Evolutionary conservation across 2,797 vertebrate genomes (phyloP), one percentile per base, ranked within the genome.

Genomic region (Gallirallus australis): DNA sequence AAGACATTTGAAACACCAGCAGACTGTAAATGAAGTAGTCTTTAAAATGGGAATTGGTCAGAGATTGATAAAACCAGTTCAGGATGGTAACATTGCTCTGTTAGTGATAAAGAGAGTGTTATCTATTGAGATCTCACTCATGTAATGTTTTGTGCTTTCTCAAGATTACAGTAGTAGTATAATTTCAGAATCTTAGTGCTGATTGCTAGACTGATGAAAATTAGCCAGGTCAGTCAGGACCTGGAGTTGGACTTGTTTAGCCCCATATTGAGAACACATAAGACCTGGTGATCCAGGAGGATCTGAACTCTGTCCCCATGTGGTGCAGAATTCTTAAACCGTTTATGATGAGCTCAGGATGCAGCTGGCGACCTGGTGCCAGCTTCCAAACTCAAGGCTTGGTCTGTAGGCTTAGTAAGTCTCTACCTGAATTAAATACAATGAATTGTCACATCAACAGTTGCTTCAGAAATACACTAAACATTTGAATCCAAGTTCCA

Each of bases 191-290:
- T 48, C 14, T 66, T 23, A 66, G 10, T 27, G 23, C 14, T 81
- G 35, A 56, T 82, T 73, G 75, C 25, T 48, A 20, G 18, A 50
- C 35, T 85, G 48, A 45, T 50, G 25, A 48, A 77, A 85, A 39
- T 78, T 30, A 80, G 13, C 8, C 48, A 35, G 12, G 19, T 48
- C 85, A 48, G 48, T 81, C 25, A 37, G 0, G 3, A 48, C 6
- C 1, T 1, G 54, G n/a, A 54, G 14, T 47, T 75, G 17, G 28
- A 23, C 15, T 60, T 86, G 12, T 78, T 75, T 47, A 61, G 23
- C 7, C 18, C 27, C 1, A 0, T 18, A 25, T 1, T n/a, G 27
- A 42, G 13, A 70, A 42, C 25, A 9, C 9, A 2, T 21, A n/a
- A 69, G 23, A 15, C 35, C 61, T 64, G 27, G 18, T 69, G 35